Base-by-base conservation (phyloP, 2,888 invertebrate species). In the Polydesmus complanatus region DNA sequence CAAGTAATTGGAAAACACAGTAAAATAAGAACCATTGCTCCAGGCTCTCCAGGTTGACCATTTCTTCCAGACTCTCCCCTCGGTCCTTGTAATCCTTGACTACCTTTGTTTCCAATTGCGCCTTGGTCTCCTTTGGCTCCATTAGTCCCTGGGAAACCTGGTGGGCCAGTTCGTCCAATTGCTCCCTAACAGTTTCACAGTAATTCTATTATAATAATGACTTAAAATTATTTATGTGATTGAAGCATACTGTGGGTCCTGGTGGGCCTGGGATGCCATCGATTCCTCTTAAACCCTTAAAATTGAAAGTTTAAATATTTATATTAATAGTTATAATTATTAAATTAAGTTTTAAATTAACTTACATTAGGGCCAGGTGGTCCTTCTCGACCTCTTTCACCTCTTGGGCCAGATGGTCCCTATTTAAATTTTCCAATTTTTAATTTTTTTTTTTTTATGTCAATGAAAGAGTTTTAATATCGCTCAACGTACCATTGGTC, bases 361-460 rank as follows among this genome's bases (percentile, higher is more conserved):
- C 64, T 64, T 62, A 67, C 67, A 0, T 85, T 83, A 1, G 85
- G 79, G 8, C 74, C 89, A 0, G 87, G 78, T 1, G 87, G 80
- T 0, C 90, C 90, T 75, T 90, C 89, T 48, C 89, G 78, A 1
- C 90, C 90, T 69, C 89, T 78, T 76, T 90, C 90, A 3, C 91
- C 90, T 65, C 89, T 78, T 3, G 85, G 79, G 47, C 91, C 90
- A 19, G 82, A 78, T 23, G 85, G 83, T 26, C 90, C 90, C 86
- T 86, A 63, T n/a, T n/a, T 54, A 57, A 68, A 67, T 53, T n/a
- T n/a, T n/a, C n/a, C n/a, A n/a, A n/a, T n/a, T n/a, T n/a, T n/a
- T n/a, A n/a, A 25, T 21, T 14, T 56, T 61, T 27, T 22, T 22
- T 27, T 27, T 21, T 18, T 50, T 22, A 47, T 23, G 22, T 14